Evolutionary conservation across 2,113 vertebrate genomes (phyloP).

Genomic region (Poeciliopsis turrubarensis): DNA sequence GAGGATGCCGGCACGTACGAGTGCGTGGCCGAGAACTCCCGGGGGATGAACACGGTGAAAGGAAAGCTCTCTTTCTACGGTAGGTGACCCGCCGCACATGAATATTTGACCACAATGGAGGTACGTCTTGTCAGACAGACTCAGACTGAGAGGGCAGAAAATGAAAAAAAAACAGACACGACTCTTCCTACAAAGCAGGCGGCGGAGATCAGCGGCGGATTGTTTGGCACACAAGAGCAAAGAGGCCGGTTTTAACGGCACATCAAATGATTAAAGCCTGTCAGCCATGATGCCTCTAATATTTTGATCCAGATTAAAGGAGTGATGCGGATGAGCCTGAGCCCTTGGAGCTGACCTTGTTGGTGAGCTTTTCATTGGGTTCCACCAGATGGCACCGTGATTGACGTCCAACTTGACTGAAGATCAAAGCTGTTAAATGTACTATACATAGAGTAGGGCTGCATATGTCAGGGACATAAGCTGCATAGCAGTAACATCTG

Average conservation of each 20-base stretch:
- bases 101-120: slow-evolving; percentile 68
- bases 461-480: slow-evolving; percentile 73
- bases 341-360: slow-evolving; percentile 76
- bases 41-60: slow-evolving; percentile 90
- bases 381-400: slow-evolving; percentile 78
- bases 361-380: slow-evolving; percentile 60
- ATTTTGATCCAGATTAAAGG: slow-evolving; percentile 82
- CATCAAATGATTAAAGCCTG: slow-evolving; percentile 79
- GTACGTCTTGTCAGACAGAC: slow-evolving; percentile 65
- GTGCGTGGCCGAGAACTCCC: slow-evolving; percentile 92
- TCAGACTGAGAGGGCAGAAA: slow-evolving; percentile 58
- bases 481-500: slow-evolving; percentile 62
- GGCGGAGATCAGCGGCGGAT: slow-evolving; percentile 31
- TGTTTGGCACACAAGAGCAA: slow-evolving; percentile 10
- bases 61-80: slow-evolving; percentile 96
- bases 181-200: slow-evolving; percentile 21
- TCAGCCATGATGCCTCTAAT: slow-evolving; percentile 74
- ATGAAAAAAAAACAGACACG: slow-evolving; percentile 46
- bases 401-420: slow-evolving; percentile 73
- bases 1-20: slow-evolving; percentile 92
- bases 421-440: slow-evolving; percentile 75
- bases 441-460: slow-evolving; percentile 63
- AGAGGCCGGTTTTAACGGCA: slow-evolving; percentile 62
- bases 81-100: slow-evolving; percentile 74
- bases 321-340: slow-evolving; percentile 67